These are phyloP conservation scores for Phalacrocorax carbo DNA, from an alignment of 2,113 vertebrate genomes.

Conservation along the genomic window DNA sequence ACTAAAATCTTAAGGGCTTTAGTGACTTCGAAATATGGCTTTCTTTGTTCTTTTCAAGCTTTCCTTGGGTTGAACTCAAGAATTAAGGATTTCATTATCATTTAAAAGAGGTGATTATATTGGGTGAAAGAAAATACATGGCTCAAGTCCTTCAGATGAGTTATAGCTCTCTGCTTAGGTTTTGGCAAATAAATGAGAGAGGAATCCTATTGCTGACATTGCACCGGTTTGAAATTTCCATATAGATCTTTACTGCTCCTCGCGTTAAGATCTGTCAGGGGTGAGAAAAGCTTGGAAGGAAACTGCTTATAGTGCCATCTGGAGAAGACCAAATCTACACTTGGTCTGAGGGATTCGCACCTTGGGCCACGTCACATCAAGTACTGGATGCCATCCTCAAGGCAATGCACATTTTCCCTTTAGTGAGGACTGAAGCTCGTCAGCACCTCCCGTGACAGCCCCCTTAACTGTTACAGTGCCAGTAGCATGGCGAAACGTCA, in stretches of 20 bases:
- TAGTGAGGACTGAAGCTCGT: not conserved
- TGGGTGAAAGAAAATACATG: not conserved
- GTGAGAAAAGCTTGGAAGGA: not conserved
- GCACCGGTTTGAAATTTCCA: not conserved
- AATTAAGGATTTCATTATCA: slow-evolving; percentile 4
- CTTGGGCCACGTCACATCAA: not conserved
- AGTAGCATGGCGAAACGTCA: not conserved
- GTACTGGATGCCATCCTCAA: not conserved
- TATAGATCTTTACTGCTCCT: not conserved
- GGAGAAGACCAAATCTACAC: not conserved
- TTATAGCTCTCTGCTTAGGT: not conserved
- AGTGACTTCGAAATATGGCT: not conserved
- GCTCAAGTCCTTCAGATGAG: not conserved
- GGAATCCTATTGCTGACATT: not conserved
- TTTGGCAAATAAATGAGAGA: not conserved
- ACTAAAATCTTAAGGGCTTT: not conserved
- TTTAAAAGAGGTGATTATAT: not conserved
- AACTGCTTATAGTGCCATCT: not conserved
- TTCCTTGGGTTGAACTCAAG: not conserved
- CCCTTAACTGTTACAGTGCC: not conserved
- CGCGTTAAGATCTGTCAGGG: rapidly evolving
- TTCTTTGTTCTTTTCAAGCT: not conserved
- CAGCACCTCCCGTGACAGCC: not conserved
- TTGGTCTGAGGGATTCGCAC: not conserved
- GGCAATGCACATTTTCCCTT: rapidly evolving